phyloP scores from a whole-genome alignment of 2,888 invertebrate species.

The Euclidia mi region DNA sequence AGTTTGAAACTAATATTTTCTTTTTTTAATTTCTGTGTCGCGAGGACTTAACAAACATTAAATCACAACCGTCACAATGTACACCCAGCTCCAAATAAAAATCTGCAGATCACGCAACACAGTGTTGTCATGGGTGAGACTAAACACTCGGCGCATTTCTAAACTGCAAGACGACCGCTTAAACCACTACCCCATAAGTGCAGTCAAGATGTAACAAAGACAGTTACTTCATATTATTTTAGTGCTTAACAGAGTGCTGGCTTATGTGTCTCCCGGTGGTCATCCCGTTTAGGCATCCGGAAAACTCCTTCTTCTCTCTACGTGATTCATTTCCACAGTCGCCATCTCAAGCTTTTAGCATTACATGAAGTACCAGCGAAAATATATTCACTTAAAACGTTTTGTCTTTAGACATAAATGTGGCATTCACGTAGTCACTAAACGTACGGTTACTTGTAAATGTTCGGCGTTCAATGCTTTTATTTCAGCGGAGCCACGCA shows the following conservation, averaged over 20 bases:
- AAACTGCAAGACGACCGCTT: no score
- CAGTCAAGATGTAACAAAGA: background rate
- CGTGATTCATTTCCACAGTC: conserved; percentile 37
- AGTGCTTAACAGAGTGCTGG: conserved; percentile 14
- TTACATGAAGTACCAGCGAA: conserved; percentile 22
- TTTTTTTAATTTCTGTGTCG: no score
- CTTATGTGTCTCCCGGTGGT: conserved; percentile 30
- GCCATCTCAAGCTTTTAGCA: conserved; percentile 19
- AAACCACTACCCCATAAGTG: no score
- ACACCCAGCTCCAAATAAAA: no score
- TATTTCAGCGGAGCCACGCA: conserved; percentile 40
- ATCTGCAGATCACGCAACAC: no score
- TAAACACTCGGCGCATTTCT: no score
- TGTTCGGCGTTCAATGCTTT: conserved; percentile 38
- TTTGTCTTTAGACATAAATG: conserved; percentile 25
- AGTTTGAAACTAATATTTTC: no score
- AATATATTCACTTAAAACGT: conserved; percentile 20
- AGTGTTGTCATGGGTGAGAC: no score
- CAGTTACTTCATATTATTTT: conserved; percentile 16
- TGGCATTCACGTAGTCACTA: conserved; percentile 22
- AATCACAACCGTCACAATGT: no score
- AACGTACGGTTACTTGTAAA: conserved; percentile 37
- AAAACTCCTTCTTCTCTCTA: conserved; percentile 22
- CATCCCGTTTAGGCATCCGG: conserved; percentile 38
- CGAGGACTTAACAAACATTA: no score